Conservation (phyloP, 2,888 invertebrate genomes). For the Acronicta aceris region DNA sequence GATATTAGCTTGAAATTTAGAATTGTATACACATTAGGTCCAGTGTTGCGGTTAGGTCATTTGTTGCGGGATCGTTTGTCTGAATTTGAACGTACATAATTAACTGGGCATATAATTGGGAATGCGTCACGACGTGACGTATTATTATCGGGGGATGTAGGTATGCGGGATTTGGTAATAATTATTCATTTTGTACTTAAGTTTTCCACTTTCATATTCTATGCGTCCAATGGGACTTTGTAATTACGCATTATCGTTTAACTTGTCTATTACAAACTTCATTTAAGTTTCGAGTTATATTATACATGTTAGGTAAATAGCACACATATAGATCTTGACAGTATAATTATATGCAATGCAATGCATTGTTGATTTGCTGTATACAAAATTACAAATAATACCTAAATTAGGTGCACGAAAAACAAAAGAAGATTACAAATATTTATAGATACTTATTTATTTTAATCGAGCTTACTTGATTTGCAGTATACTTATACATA, state of each 20-base stretch:
- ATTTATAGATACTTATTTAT: too few relatives aligned
- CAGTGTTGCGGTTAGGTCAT: conserved; percentile 59
- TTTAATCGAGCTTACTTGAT: too few relatives aligned
- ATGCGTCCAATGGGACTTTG: conserved; percentile 17
- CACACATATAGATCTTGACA: too few relatives aligned
- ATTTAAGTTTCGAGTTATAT: too few relatives aligned
- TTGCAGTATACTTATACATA: too few relatives aligned
- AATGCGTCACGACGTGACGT: conserved; percentile 37
- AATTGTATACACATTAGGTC: conserved; percentile 57
- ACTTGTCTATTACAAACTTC: not conserved
- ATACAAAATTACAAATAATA: too few relatives aligned
- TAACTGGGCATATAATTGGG: conserved; percentile 46
- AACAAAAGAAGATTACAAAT: too few relatives aligned
- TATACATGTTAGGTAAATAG: too few relatives aligned
- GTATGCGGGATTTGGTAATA: conserved; percentile 5
- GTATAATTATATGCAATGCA: too few relatives aligned
- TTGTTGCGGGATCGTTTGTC: conserved; percentile 43
- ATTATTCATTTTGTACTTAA: conserved; percentile 43
- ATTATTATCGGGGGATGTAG: conserved; percentile 47
- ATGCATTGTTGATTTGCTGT: too few relatives aligned
- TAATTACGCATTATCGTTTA: not conserved
- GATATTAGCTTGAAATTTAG: conserved; percentile 76
- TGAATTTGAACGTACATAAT: conserved; percentile 47
- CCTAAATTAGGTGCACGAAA: too few relatives aligned
- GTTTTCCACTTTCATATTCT: conserved; percentile 23